Evolutionary conservation across 1,140 invertebrate genomes (phyloP).

Genomic region (Lepidostoma basale): DNA sequence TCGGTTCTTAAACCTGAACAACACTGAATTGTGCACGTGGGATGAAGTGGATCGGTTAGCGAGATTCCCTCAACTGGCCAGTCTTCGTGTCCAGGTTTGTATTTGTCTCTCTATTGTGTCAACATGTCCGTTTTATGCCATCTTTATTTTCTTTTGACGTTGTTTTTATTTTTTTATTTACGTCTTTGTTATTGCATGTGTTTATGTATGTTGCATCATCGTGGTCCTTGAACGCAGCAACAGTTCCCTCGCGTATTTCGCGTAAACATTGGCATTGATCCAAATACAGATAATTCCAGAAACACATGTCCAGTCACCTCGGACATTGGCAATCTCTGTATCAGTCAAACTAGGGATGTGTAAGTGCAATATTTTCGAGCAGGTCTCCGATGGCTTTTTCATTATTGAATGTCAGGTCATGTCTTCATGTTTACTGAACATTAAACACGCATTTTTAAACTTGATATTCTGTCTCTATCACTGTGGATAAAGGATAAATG

Average conservation of each 20-base stretch:
- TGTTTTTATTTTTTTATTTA: neutral
- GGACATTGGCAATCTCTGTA: no score
- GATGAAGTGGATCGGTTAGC: constrained; percentile 85
- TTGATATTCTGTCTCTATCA: no score
- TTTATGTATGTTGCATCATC: neutral
- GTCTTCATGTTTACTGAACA: no score
- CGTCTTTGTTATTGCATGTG: neutral
- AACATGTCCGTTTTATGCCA: no score
- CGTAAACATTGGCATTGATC: constrained; percentile 3
- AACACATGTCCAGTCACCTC: neutral
- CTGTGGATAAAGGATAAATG: no score
- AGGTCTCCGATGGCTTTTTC: no score
- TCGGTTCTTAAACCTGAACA: constrained; percentile 83
- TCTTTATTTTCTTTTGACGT: no score
- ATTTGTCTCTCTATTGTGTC: neutral
- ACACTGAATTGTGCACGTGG: constrained; percentile 82
- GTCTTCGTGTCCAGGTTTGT: constrained; percentile 78
- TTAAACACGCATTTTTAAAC: no score
- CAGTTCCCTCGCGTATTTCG: neutral
- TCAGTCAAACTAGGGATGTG: no score
- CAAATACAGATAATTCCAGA: neutral
- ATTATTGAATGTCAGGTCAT: no score
- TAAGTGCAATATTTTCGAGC: no score
- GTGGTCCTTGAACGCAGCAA: constrained; percentile 6
- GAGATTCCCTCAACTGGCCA: constrained; percentile 80